A percentile compares a stretch with the other conserved stretches of the same genome.
phyloP scores from a whole-genome alignment of 2,797 vertebrate genomes.

The Enteromius anoplus region DNA sequence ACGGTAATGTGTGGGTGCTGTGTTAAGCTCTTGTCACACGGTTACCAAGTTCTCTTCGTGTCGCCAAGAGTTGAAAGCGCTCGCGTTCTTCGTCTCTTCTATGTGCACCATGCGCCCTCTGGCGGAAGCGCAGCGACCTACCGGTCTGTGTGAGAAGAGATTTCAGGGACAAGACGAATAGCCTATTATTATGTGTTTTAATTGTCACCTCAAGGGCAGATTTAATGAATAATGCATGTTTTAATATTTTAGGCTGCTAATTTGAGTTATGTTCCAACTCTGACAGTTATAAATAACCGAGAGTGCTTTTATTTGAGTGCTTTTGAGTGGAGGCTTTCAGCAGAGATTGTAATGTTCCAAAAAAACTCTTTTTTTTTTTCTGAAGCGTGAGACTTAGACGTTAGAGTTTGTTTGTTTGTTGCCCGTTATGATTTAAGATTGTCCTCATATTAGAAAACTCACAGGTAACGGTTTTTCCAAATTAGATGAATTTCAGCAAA shows the following conservation, averaged over 20 bases:
- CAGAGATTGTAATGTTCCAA: not conserved
- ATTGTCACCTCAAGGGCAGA: not conserved
- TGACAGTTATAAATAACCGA: not conserved
- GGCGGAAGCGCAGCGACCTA: not conserved
- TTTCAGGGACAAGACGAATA: not conserved
- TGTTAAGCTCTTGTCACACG: constrained; percentile 32
- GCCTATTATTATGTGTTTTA: not conserved
- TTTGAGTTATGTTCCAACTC: not conserved
- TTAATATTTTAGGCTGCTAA: not conserved
- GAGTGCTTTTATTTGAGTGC: not conserved
- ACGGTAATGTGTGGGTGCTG: constrained; percentile 26
- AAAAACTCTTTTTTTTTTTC: not conserved
- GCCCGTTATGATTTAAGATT: not conserved
- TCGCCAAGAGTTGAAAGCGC: constrained; percentile 24
- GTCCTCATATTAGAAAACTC: not conserved
- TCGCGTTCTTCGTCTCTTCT: not conserved
- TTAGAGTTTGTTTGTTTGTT: not conserved
- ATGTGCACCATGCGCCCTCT: constrained; percentile 14
- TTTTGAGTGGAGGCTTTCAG: not conserved
- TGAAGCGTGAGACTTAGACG: not conserved
- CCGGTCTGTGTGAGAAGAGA: not conserved
- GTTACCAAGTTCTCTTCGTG: constrained; percentile 32
- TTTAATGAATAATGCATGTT: not conserved
- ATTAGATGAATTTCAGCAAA: constrained; percentile 12
- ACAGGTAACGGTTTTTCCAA: not conserved